These are phyloP conservation scores for Psittacula echo DNA, from an alignment of 2,797 vertebrate species.

Conservation along the genomic window DNA sequence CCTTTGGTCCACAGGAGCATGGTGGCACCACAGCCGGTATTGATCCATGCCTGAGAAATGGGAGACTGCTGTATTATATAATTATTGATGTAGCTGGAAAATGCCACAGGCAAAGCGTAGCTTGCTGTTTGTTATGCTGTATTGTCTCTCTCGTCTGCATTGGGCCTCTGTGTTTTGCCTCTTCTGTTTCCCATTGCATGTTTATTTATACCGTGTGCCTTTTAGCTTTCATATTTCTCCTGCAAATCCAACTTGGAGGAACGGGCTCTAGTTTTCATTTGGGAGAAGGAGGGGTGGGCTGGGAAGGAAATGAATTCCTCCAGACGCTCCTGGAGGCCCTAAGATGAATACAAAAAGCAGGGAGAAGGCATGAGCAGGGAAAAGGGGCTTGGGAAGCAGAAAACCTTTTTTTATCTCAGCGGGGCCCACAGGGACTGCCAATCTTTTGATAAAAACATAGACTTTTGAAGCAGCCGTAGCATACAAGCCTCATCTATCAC, in stretches of 20 bases:
- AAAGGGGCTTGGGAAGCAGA: slow-evolving; percentile 27
- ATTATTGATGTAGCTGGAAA: slow-evolving; percentile 81
- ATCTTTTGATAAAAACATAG: slow-evolving; percentile 47
- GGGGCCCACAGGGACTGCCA: neutral
- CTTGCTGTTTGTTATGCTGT: slow-evolving; percentile 81
- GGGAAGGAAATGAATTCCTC: slow-evolving; percentile 71
- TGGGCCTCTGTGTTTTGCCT: slow-evolving; percentile 69
- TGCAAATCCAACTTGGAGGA: slow-evolving; percentile 77
- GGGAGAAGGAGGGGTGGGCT: slow-evolving; percentile 49
- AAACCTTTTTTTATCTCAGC: slow-evolving; percentile 41
- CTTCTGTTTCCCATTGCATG: slow-evolving; percentile 80
- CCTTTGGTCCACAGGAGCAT: slow-evolving; percentile 18
- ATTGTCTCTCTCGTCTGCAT: slow-evolving; percentile 74
- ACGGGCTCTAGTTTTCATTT: slow-evolving; percentile 55
- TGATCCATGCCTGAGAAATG: slow-evolving; percentile 72
- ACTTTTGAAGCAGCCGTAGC: neutral
- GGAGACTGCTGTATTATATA: slow-evolving; percentile 77
- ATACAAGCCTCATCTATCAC: slow-evolving; percentile 18
- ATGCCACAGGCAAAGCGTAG: slow-evolving; percentile 75
- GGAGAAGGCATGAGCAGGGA: neutral
- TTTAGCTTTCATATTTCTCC: slow-evolving; percentile 83
- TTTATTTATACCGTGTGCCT: slow-evolving; percentile 80
- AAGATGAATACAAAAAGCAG: slow-evolving; percentile 65
- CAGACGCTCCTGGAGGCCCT: slow-evolving; percentile 33
- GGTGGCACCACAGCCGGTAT: slow-evolving; percentile 61